Conservation (phyloP, 1,140 invertebrate genomes). For the Drosophila erecta region DNA sequence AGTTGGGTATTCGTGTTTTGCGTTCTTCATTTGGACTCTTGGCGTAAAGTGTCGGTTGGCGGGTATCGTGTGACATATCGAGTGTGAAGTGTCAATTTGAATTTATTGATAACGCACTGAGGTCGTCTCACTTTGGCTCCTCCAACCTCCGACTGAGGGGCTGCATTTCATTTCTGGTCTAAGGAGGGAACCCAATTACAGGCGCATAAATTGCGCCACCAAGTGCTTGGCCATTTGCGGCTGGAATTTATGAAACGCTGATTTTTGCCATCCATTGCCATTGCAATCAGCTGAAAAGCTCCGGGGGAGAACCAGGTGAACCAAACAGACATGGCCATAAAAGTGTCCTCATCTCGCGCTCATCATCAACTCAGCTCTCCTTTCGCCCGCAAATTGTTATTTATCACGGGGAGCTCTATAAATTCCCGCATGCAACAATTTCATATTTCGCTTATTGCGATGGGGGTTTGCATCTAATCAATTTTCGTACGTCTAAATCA, state of each 20-base stretch:
- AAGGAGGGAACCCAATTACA: conserved; percentile 65
- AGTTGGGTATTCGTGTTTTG: conserved; percentile 62
- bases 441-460: conserved; percentile 21
- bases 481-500: conserved; percentile 80
- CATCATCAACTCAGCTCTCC: conserved; percentile 50
- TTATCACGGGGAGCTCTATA: conserved; percentile 73
- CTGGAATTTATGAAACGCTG: conserved; percentile 76
- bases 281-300: conserved; percentile 62
- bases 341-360: conserved; percentile 63
- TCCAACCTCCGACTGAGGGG: neutral
- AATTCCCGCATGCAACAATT: conserved; percentile 41
- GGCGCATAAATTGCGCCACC: conserved; percentile 65
- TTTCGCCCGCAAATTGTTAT: conserved; percentile 71
- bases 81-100: conserved; percentile 85
- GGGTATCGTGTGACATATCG: conserved; percentile 84
- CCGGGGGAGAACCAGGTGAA: conserved; percentile 16
- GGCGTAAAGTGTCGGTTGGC: conserved; percentile 45
- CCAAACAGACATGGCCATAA: conserved; percentile 39
- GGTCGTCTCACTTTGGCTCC: conserved; percentile 29
- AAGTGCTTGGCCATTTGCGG: conserved; percentile 66
- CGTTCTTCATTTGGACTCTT: conserved; percentile 24
- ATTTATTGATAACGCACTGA: conserved; percentile 84
- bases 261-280: conserved; percentile 51
- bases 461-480: conserved; percentile 64
- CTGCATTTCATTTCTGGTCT: conserved; percentile 32